Conservation (phyloP, 2,888 invertebrate genomes). For the Himalopsyche tibetana region DNA sequence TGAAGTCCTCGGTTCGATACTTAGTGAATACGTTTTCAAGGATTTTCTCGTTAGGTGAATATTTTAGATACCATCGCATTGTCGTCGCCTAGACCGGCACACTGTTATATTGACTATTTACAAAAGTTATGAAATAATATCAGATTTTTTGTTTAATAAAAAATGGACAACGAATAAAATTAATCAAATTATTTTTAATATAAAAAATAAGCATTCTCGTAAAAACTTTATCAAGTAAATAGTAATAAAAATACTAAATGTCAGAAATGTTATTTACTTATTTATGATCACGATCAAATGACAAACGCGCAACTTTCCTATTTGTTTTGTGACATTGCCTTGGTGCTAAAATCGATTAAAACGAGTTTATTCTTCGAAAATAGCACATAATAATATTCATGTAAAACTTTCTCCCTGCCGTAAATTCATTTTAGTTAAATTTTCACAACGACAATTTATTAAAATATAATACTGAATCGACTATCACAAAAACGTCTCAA, state of each 20-base stretch:
- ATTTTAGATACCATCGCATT: background rate
- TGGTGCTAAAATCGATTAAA: constrained; percentile 1
- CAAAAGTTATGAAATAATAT: too few relatives aligned
- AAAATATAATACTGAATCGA: background rate
- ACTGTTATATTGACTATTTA: background rate
- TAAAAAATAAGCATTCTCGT: too few relatives aligned
- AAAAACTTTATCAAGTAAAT: too few relatives aligned
- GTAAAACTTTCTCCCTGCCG: background rate
- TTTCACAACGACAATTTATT: background rate
- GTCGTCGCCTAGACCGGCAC: background rate
- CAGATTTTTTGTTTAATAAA: too few relatives aligned
- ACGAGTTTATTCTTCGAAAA: background rate
- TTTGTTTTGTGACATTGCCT: background rate
- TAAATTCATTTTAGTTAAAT: background rate
- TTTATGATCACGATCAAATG: too few relatives aligned
- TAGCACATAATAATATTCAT: background rate
- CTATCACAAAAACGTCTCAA: background rate
- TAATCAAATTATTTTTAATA: too few relatives aligned
- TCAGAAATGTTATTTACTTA: too few relatives aligned
- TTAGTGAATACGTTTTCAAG: background rate
- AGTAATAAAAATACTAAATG: too few relatives aligned
- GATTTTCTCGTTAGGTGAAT: constrained; percentile 19
- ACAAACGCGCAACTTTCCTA: too few relatives aligned
- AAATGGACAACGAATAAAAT: too few relatives aligned
- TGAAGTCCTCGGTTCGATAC: constrained; percentile 8